Conservation (phyloP, 1,140 invertebrate species). For the Pogonus chalceus region DNA sequence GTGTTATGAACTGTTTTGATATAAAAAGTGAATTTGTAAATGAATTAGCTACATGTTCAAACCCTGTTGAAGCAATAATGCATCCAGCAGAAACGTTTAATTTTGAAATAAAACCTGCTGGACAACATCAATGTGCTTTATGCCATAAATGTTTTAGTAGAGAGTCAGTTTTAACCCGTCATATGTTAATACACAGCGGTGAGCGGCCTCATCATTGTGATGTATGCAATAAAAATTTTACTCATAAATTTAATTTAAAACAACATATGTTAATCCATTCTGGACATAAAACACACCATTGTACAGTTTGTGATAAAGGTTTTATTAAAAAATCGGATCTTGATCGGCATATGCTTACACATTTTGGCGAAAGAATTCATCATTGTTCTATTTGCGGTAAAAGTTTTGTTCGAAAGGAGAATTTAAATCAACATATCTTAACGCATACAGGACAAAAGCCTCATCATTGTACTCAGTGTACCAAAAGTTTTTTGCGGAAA, state of each 20-base stretch:
- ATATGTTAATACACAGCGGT: constrained; percentile 26
- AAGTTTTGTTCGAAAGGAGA: constrained; percentile 23
- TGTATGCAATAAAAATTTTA: constrained; percentile 30
- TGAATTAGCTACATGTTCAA: no score
- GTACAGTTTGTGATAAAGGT: constrained; percentile 22
- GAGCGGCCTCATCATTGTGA: constrained; percentile 26
- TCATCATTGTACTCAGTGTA: not conserved
- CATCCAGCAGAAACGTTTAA: no score
- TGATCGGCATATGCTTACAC: constrained; percentile 29
- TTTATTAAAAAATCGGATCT: constrained; percentile 28
- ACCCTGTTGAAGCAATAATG: no score
- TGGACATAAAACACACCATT: not conserved
- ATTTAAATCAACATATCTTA: constrained; percentile 1
- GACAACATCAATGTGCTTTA: no score
- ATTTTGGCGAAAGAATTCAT: constrained; percentile 26
- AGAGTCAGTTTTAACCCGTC: constrained; percentile 27
- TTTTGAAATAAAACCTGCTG: no score
- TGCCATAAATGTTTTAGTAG: constrained; percentile 28
- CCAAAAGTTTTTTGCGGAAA: not conserved
- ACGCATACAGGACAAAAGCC: not conserved
- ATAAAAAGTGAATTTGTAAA: no score
- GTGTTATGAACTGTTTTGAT: no score
- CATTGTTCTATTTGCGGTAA: constrained; percentile 24
- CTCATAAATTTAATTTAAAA: constrained; percentile 11
- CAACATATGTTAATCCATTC: not conserved